Evolutionary conservation across 2,888 invertebrate genomes (phyloP), one percentile per base, ranked within the genome.

Genomic region (Gonocerus acuteangulatus): DNA sequence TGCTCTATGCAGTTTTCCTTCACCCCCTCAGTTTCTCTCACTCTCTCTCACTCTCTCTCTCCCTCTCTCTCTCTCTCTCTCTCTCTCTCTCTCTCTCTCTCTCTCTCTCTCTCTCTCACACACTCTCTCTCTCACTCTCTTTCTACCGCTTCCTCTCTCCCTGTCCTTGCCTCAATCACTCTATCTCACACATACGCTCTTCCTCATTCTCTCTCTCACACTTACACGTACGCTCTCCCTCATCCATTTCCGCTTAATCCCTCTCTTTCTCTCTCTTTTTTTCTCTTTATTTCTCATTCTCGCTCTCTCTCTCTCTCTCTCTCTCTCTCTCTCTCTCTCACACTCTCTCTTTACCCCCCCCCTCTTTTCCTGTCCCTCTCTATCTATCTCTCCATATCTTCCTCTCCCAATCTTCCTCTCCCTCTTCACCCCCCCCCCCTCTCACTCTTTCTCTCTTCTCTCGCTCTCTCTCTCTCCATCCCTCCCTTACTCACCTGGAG

Each of bases 31-130:
- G 4, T 27, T 27, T 27, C 27, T 27, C 27, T 27, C 27, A 6
- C 27, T 47, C 2, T 23, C 36, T 21, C 48, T 18, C 48, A 7
- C 48, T 36, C 36, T 34, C 59, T 48, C 36, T 27, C 54, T 19
- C 54, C 39, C n/a, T n/a, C 48, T 36, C 36, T 34, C 59, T 48
- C 36, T 27, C 54, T 19, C 54, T 19, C n/a, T 36, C 54, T 13
- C 54, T 7, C 19, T 45, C 16, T 19, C 48, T 48, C 36, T 16
- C 34, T 27, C 48, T 32, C 48, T 34, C 22, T 45, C 22, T 19
- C 45, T 44, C 22, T 27, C 44, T 44, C 56, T n/a, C 36, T 23
- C 23, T 16, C 23, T 21, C 59, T n/a, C 22, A 13, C 32, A 16
- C 22, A 32, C 16, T 45, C 34, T 48, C 32, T 19, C 36, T 60